Evolutionary conservation across 2,888 invertebrate species (phyloP).

Genomic region (Ichneumoninae sp.): DNA sequence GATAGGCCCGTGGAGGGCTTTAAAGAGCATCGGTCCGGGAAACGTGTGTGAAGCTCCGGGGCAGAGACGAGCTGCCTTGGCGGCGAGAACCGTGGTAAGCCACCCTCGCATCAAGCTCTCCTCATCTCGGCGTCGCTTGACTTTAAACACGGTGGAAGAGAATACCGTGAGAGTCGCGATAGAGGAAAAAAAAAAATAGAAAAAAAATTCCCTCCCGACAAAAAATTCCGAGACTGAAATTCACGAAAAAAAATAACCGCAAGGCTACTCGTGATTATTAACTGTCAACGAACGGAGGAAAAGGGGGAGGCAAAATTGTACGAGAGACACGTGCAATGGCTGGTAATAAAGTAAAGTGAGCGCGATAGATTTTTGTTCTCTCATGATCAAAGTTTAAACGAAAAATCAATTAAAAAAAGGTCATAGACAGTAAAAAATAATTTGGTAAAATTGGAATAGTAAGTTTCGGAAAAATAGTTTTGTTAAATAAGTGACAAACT

Average conservation of each 20-base stretch:
- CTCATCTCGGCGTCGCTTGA: background rate
- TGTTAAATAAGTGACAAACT: too few species aligned
- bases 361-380: background rate
- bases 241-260: background rate
- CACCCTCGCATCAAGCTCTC: conserved; percentile 31
- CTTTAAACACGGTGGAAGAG: background rate
- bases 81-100: background rate
- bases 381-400: background rate
- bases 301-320: background rate
- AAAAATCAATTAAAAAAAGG: background rate
- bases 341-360: background rate
- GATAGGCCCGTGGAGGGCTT: conserved; percentile 21
- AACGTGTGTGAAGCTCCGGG: background rate
- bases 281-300: background rate
- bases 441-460: too few species aligned
- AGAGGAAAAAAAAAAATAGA: conserved; percentile 11
- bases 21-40: conserved; percentile 16
- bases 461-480: too few species aligned
- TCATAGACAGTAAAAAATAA: too few species aligned
- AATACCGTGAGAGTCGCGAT: conserved; percentile 8
- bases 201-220: conserved; percentile 30
- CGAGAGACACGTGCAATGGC: background rate
- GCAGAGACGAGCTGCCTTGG: conserved; percentile 4
- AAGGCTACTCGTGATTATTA: background rate
- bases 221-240: conserved; percentile 9